A percentile compares a stretch with the other conserved stretches of the same genome.
phyloP scores from a whole-genome alignment of 2,888 invertebrate species.

The Chironomus riparius region DNA sequence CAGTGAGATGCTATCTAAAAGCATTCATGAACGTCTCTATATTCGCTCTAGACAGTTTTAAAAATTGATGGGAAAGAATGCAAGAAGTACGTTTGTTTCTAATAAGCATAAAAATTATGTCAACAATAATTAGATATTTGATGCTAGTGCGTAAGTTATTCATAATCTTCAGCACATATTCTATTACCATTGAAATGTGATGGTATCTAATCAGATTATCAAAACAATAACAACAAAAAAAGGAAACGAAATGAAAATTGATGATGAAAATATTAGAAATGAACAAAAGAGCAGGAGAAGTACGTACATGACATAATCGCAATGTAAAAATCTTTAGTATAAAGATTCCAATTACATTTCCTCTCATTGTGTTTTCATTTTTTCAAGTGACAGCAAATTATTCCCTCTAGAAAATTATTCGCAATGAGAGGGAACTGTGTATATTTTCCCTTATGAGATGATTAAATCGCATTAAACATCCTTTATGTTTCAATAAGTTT shows the following conservation, averaged over 20 bases:
- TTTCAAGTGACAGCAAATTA: slow-evolving; percentile 19
- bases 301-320: background rate
- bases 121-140: background rate
- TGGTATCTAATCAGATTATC: slow-evolving; percentile 11
- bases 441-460: background rate
- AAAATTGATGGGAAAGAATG: too few species aligned
- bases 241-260: background rate
- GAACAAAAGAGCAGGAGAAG: background rate
- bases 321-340: background rate
- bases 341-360: slow-evolving; percentile 14
- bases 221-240: slow-evolving; percentile 1
- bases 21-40: too few species aligned
- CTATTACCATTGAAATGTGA: background rate
- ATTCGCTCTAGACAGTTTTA: too few species aligned
- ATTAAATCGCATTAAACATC: slow-evolving; percentile 27
- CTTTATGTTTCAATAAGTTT: slow-evolving; percentile 25
- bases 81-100: too few species aligned
- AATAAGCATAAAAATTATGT: background rate
- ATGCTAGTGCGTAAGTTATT: background rate
- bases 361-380: background rate
- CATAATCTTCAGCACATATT: too few species aligned
- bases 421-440: background rate
- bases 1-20: too few species aligned
- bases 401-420: slow-evolving; percentile 2
- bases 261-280: background rate